Base-by-base conservation (phyloP, 2,888 invertebrate genomes). In the Cheilosia soror region DNA sequence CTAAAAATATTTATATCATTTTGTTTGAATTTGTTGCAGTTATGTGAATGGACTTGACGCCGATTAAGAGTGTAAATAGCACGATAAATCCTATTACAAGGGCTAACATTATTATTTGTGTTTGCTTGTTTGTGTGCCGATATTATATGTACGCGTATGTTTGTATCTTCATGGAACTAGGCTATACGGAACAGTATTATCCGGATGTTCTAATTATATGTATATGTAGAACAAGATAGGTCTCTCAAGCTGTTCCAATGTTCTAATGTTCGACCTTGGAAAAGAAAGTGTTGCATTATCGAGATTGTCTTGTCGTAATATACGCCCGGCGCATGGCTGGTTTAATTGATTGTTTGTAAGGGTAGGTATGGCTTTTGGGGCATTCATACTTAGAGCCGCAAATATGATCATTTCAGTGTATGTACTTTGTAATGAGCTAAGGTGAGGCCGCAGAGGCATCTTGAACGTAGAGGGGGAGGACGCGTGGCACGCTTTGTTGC, bases 11-110 rank as follows among this genome's bases (percentile, higher is more conserved):
- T 20, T 29, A 5, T 15, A 42, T 4, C 7, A 31, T 9, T 15
- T 5, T 53, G 42, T 69, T 31, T 25, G 9, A 57, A 13, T 57
- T 69, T 31, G n/a, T 29, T 68, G 40, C 65, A 37, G 20, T 51
- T 51, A 63, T 63, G 7, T 33, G 66, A 37, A 33, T 51, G 49
- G 42, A 72, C 60, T 60, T 72, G 47, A 60, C 15, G 37, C 58
- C 40, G 33, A 60, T 72, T 60, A 49, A 60, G 29, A 33, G 27
- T 37, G 42, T 55, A 20, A 42, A 57, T 69, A 44, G 20, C 44
- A 57, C 20, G n/a, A 47, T 58, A 37, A 53, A 68, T 68, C 55
- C 44, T 47, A 47, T 9, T n/a, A 33, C 58, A 44, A 58, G 33
- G 33, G 58, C 47, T 44, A 20, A 51, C 33, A 11, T 15, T 13